Percentiles rank a stretch among this genome's conserved stretches.
These are phyloP conservation scores for Tenthredo notha DNA, from an alignment of 2,888 invertebrate species.

Conservation along the genomic window DNA sequence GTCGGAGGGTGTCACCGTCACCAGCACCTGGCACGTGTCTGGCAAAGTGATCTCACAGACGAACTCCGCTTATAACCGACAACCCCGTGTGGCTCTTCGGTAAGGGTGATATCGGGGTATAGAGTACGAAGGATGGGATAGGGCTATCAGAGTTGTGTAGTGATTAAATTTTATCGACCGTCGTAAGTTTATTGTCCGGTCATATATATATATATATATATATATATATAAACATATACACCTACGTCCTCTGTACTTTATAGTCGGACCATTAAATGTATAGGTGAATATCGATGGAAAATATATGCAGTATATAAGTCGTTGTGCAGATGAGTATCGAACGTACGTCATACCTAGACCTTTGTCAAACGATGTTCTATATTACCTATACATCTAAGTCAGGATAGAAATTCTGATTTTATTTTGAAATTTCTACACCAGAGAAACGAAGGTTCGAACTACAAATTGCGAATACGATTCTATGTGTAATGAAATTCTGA, in stretches of 20 bases:
- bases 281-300: not conserved
- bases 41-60: conserved; percentile 24
- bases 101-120: not conserved
- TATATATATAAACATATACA: not conserved
- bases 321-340: not conserved
- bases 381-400: too few relatives aligned
- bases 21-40: conserved; percentile 34
- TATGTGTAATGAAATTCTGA: too few relatives aligned
- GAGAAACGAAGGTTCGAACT: too few relatives aligned
- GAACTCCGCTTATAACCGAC: conserved; percentile 14
- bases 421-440: too few relatives aligned
- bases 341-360: not conserved
- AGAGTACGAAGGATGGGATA: not conserved
- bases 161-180: conserved; percentile 56
- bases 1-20: conserved; percentile 16
- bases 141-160: conserved; percentile 34
- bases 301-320: not conserved
- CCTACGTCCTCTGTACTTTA: too few relatives aligned
- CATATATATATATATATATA: not conserved
- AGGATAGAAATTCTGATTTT: too few relatives aligned
- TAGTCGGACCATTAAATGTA: not conserved
- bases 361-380: too few relatives aligned
- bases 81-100: not conserved
- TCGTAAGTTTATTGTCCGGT: conserved; percentile 50
- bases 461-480: too few relatives aligned